Percentiles rank a stretch among this genome's conserved stretches.
Conservation (phyloP, 1,140 invertebrate genomes). For the Drosophila willistoni region DNA sequence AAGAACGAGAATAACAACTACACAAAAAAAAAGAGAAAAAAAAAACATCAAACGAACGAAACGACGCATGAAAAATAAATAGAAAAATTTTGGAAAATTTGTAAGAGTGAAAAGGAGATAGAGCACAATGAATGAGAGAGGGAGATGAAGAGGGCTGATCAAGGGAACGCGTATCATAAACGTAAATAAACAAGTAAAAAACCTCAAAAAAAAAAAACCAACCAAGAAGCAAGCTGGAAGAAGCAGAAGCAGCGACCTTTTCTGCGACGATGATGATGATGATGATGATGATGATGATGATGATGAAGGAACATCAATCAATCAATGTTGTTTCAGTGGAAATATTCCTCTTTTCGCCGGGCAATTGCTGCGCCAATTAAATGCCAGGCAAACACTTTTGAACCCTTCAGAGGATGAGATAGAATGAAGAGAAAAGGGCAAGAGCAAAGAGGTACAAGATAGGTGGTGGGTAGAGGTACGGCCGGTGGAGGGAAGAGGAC, state of each 20-base stretch:
- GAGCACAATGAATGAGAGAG: neutral
- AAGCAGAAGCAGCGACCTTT: constrained; percentile 8
- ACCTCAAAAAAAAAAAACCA: constrained; percentile 31
- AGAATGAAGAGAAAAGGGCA: no score
- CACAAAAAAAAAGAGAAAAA: constrained; percentile 30
- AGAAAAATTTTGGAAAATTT: constrained; percentile 65
- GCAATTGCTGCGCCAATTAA: constrained; percentile 80
- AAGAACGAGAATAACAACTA: constrained; percentile 58
- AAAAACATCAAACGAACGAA: constrained; percentile 71
- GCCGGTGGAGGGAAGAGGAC: constrained; percentile 35
- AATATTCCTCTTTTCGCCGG: constrained; percentile 46
- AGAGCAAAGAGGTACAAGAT: no score
- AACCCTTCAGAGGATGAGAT: constrained; percentile 40
- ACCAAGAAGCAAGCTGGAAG: neutral
- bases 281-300: constrained; percentile 29
- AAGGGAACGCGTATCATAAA: constrained; percentile 51
- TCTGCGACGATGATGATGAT: constrained; percentile 20
- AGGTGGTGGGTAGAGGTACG: neutral
- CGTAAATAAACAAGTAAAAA: constrained; percentile 53
- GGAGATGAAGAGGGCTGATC: constrained; percentile 20
- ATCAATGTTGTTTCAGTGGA: constrained; percentile 74
- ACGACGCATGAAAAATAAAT: constrained; percentile 77
- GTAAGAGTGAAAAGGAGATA: constrained; percentile 17
- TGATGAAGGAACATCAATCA: constrained; percentile 69
- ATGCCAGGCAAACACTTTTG: constrained; percentile 79